Percentiles rank a stretch among this genome's conserved stretches.
Conservation (phyloP, 2,797 vertebrate genomes). For the Anas georgica region DNA sequence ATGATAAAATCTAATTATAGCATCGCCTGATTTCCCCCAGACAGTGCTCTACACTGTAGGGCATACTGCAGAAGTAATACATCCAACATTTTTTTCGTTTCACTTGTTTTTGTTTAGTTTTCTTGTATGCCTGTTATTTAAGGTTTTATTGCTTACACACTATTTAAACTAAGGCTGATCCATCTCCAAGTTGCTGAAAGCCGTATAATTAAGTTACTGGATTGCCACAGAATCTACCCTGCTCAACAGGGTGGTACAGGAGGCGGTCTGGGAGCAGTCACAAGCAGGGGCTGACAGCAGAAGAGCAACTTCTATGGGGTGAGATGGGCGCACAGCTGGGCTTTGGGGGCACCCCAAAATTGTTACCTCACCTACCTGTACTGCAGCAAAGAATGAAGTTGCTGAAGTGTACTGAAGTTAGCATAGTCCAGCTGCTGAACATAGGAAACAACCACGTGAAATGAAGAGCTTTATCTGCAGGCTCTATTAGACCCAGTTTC, state of each 20-base stretch:
- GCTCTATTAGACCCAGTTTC: neutral
- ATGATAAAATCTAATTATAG: neutral
- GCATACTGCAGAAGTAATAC: neutral
- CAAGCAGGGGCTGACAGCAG: neutral
- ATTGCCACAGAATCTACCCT: neutral
- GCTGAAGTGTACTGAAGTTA: neutral
- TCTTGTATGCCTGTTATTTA: neutral
- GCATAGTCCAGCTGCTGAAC: neutral
- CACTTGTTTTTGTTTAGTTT: neutral
- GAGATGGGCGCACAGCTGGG: neutral
- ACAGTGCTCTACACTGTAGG: neutral
- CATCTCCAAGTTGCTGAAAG: neutral
- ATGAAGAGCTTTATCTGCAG: neutral
- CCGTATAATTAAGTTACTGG: neutral
- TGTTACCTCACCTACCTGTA: neutral
- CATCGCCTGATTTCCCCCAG: neutral
- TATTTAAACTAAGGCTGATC: neutral
- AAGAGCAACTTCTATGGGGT: neutral
- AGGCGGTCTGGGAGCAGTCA: neutral
- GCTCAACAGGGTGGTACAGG: neutral
- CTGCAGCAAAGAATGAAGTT: neutral
- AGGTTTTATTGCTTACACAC: neutral
- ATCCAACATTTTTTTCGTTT: neutral
- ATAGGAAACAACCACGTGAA: neutral
- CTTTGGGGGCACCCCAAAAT: neutral